Conservation (phyloP, 2,113 vertebrate genomes). For the Dromiciops gliroides region DNA sequence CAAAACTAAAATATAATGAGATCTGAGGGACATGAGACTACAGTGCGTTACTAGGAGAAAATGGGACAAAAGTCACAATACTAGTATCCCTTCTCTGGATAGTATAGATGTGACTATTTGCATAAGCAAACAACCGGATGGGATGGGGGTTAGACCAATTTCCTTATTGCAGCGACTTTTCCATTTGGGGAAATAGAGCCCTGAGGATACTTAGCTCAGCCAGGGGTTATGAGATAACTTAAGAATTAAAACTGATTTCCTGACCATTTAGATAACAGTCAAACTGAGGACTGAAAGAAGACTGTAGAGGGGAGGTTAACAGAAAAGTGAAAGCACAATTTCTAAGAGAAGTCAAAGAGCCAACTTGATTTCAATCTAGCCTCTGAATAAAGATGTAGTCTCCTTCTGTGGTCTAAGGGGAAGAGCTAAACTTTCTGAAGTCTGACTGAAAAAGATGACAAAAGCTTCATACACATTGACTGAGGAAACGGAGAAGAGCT, state of each 20-base stretch:
- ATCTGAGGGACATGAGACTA: background rate
- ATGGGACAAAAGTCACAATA: background rate
- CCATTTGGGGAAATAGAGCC: background rate
- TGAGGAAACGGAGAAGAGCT: no score
- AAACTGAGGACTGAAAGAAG: background rate
- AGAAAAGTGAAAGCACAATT: background rate
- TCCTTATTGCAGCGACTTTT: background rate
- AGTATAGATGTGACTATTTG: background rate
- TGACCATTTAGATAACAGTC: background rate
- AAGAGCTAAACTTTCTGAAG: no score
- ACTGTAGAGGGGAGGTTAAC: background rate
- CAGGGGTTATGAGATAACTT: background rate
- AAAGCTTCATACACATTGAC: no score
- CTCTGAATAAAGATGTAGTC: no score
- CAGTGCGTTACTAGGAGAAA: background rate
- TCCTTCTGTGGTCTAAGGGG: no score
- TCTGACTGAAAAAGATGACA: no score
- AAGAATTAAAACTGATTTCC: background rate
- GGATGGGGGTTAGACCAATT: background rate
- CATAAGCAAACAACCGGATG: background rate
- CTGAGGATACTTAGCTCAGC: background rate
- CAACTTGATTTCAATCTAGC: no score
- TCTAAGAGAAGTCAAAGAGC: background rate
- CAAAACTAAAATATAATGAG: background rate
- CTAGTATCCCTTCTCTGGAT: background rate